Evolutionary conservation across 2,888 invertebrate species (phyloP), one percentile per base, ranked within the genome.

Genomic region (Micoletzkya japonica): DNA sequence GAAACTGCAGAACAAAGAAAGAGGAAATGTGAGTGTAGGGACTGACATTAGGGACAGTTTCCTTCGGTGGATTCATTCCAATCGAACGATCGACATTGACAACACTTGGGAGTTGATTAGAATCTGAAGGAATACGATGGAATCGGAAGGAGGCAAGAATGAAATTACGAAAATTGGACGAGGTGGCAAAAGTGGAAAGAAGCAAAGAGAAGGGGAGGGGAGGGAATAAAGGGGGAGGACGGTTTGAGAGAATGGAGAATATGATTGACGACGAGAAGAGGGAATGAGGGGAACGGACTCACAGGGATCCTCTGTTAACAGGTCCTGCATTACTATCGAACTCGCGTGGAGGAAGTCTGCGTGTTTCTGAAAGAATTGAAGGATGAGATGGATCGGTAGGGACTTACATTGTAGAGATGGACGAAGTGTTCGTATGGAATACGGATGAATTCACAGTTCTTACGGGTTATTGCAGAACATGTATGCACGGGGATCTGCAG

Each of bases 291-390:
- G 4, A 7, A 39, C 34, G 26, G 24, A 30, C 70, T 60, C 26
- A 74, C 74, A 56, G 49, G 59, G 70, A 37, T 73, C 71, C 50
- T 81, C 82, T n/a, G 74, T 68, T 3, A 81, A 61, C 57, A 80
- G 71, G 57, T 84, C 84, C 63, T 82, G 80, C 81, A 84, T 83
- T 2, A 83, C 79, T 17, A 77, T 57, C 36, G 83, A 81, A 68
- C 72, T 81, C 17, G 79, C 76, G 64, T 83, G 84, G 4, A 84
- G 73, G 54, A 79, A 77, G 64, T 84, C 84, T 7, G 82, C 84
- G 73, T 84, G 79, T 68, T 81, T 81, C 84, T 84, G 72, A 70
- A 76, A 76, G 32, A 58, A 4, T 28, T 28, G 7, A 56, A 56
- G 14, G 0, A 32, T 7, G 2, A 17, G 56, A 56, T 32, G 17